Evolutionary conservation across 2,797 vertebrate species (phyloP).

Genomic region (Danio tinwini): DNA sequence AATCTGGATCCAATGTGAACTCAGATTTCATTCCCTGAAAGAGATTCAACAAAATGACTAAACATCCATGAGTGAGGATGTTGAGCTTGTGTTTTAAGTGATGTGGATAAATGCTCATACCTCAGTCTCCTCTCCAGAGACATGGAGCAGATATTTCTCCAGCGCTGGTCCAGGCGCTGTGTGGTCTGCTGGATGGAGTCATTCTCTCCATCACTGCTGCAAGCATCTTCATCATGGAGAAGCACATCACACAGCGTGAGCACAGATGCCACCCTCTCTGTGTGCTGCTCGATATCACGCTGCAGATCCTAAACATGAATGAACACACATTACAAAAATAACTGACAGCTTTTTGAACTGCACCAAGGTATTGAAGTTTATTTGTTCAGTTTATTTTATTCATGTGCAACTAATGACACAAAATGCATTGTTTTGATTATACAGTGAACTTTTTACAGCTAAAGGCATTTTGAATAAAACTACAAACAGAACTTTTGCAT

Average conservation of each 20-base stretch:
- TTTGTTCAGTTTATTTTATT: too few relatives aligned
- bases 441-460: too few relatives aligned
- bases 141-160: constrained; percentile 93
- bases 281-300: constrained; percentile 92
- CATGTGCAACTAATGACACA: too few relatives aligned
- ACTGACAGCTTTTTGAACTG: neutral
- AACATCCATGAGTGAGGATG: neutral
- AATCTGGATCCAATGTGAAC: neutral
- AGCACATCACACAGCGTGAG: constrained; percentile 89
- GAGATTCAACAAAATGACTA: neutral
- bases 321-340: constrained; percentile 40
- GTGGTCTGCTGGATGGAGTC: constrained; percentile 92
- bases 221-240: constrained; percentile 86
- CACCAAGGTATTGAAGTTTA: neutral
- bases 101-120: constrained; percentile 67
- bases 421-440: too few relatives aligned
- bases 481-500: too few relatives aligned
- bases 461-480: too few relatives aligned
- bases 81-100: neutral
- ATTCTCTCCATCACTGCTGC: constrained; percentile 74
- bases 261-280: constrained; percentile 86
- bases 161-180: constrained; percentile 90
- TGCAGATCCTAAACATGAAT: constrained; percentile 86
- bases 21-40: neutral
- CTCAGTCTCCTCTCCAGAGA: constrained; percentile 90